Base-by-base conservation (phyloP, 2,113 vertebrate genomes). In the Cercocebus atys region DNA sequence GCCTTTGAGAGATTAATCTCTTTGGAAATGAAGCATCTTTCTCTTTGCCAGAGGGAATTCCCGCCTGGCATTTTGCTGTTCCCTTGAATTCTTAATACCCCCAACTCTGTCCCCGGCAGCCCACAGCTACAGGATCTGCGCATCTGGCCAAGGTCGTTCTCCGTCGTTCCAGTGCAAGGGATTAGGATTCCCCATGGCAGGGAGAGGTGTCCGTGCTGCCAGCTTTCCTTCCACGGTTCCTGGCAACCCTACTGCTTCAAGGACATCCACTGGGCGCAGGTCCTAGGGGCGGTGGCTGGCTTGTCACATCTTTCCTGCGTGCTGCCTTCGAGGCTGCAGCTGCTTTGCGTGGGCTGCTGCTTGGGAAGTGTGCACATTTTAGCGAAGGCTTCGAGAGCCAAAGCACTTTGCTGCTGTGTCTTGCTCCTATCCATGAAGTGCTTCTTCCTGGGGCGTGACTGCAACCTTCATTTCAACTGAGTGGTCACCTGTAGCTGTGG, bases 141-240 rank as follows among this genome's bases (percentile, higher is more conserved):
- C 2, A 0, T n/a, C 10, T 3, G n/a, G 68, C 12, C 3, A 0
- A 66, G n/a, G 79, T 64, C 5, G 2, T 3, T 1, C 14, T 10
- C 91, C 3, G 12, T 30, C 70, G 3, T 45, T 25, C 1, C 14
- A 40, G 50, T 16, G 0, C 27, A 55, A 30, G 59, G 3, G 18
- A 5, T n/a, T 20, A 30, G 64, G 32, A 8, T 25, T 22, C 82
- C 3, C 0, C n/a, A 30, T 0, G 5, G 4, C 35, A 11, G 52
- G 50, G 43, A 0, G 1, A 22, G 57, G 35, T 3, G 2, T 22
- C 38, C 13, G 0, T 5, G 3, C 7, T 13, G 11, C 27, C 7
- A 6, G 8, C 45, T 52, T 50, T 25, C 47, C 38, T 32, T 25
- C 43, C 6, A 0, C 1, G 5, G 80, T 50, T 23, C 3, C 30